Evolutionary conservation across 2,797 vertebrate genomes (phyloP).

Genomic region (Rhabdomys pumilio): DNA sequence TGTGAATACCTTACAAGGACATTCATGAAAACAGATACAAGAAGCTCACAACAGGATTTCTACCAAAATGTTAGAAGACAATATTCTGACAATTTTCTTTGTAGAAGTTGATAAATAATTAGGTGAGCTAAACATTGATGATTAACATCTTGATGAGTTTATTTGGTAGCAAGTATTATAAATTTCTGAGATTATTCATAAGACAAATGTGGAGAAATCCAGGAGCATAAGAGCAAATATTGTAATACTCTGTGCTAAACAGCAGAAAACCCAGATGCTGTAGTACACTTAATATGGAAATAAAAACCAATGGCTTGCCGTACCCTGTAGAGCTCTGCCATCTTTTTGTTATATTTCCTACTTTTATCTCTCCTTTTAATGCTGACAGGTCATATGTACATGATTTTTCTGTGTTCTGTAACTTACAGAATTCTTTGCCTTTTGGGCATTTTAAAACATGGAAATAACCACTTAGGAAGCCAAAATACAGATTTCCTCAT

Average conservation of each 20-base stretch:
- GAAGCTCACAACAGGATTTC: neutral
- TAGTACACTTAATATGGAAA: neutral
- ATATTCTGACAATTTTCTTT: slow-evolving; percentile 20
- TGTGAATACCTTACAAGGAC: neutral
- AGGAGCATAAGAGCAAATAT: neutral
- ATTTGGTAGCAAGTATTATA: neutral
- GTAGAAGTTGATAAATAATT: neutral
- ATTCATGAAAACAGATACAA: neutral
- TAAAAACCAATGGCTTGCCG: neutral
- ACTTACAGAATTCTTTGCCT: neutral
- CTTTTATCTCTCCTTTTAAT: neutral
- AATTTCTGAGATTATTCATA: neutral
- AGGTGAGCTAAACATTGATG: neutral
- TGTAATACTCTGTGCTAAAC: neutral
- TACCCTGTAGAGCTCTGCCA: neutral
- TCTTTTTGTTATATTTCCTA: neutral
- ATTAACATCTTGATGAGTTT: too few species aligned
- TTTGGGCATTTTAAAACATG: neutral
- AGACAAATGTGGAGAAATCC: neutral
- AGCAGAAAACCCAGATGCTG: neutral
- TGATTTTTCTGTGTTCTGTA: neutral
- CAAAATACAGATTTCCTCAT: neutral
- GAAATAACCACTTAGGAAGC: neutral
- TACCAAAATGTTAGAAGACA: neutral
- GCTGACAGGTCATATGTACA: too few species aligned